A percentile compares a stretch with the other conserved stretches of the same genome.
phyloP scores from a whole-genome alignment of 2,113 vertebrate genomes.

The Kobus ellipsiprymnus region DNA sequence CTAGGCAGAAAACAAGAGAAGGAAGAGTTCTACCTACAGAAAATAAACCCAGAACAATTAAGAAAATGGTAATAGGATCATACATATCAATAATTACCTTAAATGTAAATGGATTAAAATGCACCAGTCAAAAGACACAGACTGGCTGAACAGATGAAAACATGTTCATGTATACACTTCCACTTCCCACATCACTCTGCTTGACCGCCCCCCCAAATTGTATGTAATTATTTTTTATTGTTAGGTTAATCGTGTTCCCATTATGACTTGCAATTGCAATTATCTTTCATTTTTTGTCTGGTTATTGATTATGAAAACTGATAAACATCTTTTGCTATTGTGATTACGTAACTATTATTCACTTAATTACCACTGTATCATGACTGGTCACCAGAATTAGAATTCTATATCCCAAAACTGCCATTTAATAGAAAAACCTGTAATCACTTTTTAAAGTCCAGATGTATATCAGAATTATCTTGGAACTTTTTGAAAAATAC shows the following conservation, averaged over 20 bases:
- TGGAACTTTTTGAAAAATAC: neutral
- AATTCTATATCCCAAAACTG: neutral
- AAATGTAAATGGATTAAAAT: neutral
- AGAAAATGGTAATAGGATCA: neutral
- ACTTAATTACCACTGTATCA: neutral
- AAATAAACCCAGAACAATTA: neutral
- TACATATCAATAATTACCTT: neutral
- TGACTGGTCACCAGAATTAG: neutral
- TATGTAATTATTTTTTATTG: neutral
- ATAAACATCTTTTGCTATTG: neutral
- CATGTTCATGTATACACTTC: neutral
- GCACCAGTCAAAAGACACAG: neutral
- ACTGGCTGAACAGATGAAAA: neutral
- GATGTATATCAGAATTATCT: neutral
- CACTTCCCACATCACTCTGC: neutral
- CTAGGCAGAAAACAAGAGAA: neutral
- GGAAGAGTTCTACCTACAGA: neutral
- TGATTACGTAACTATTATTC: neutral
- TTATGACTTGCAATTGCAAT: neutral
- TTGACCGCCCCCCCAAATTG: neutral
- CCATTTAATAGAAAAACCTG: neutral
- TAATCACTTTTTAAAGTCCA: neutral
- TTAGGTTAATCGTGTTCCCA: neutral
- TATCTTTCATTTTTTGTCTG: neutral
- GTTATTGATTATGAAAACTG: neutral